These are phyloP conservation scores for Chymomyza amoena DNA, from an alignment of 2,888 invertebrate species.

Conservation along the genomic window DNA sequence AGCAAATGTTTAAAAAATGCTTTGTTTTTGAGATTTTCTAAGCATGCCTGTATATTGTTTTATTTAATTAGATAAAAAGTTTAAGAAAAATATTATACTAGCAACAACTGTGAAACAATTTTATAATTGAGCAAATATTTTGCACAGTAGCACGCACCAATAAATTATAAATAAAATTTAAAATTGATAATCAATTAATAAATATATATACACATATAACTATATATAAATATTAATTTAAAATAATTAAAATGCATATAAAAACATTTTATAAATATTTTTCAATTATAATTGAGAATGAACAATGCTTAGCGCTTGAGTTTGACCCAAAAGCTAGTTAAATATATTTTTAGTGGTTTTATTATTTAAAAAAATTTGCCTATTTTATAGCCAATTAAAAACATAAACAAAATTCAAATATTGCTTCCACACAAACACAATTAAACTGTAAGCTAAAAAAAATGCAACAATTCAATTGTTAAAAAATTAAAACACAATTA, in stretches of 20 bases:
- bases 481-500: constrained; percentile 18
- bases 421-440: neutral
- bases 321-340: neutral
- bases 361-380: neutral
- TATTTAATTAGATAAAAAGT: neutral
- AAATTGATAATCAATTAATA: constrained; percentile 24
- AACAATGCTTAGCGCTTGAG: neutral
- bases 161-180: constrained; percentile 21
- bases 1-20: neutral
- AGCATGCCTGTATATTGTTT: neutral
- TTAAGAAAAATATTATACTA: neutral
- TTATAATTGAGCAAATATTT: constrained; percentile 64
- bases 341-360: neutral
- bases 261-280: neutral
- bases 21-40: neutral
- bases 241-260: neutral
- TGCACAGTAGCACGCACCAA: constrained; percentile 66
- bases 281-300: neutral
- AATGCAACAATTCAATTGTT: constrained; percentile 51
- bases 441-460: constrained; percentile 40
- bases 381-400: neutral
- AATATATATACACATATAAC: constrained; percentile 15
- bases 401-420: neutral
- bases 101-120: constrained; percentile 58
- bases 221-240: constrained; percentile 2